Percentiles rank a stretch among this genome's conserved stretches.
phyloP scores from a whole-genome alignment of 2,797 vertebrate genomes.

The Danio tinwini region DNA sequence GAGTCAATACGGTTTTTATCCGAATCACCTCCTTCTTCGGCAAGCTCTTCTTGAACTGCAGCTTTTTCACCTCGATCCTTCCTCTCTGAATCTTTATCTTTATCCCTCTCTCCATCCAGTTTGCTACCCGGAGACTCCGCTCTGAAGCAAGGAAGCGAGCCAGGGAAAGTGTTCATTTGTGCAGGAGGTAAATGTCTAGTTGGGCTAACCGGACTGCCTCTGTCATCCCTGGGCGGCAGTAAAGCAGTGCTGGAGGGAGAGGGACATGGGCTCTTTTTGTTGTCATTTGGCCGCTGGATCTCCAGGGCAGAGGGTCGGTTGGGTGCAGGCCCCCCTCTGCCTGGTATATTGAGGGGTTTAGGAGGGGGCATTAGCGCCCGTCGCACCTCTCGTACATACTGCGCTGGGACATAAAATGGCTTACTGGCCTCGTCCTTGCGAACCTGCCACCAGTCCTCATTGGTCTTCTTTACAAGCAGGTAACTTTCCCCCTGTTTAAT shows the following conservation, averaged over 20 bases:
- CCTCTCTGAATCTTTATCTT: conserved; percentile 32
- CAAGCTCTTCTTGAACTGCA: conserved; percentile 75
- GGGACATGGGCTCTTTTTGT: conserved; percentile 77
- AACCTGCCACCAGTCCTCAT: conserved; percentile 98
- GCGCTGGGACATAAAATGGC: conserved; percentile 94
- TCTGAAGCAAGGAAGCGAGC: conserved; percentile 25
- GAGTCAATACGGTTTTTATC: conserved; percentile 87
- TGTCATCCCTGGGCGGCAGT: conserved; percentile 83
- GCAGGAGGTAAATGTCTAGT: background rate
- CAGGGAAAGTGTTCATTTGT: conserved; percentile 5
- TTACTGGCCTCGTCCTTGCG: conserved; percentile 86
- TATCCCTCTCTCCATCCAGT: conserved; percentile 34
- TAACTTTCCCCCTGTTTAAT: conserved; percentile 94
- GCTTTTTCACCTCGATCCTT: conserved; percentile 14
- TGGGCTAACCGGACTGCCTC: conserved; percentile 86
- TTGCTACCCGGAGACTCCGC: conserved; percentile 26
- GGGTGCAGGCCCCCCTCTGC: conserved; percentile 33
- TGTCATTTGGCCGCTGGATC: conserved; percentile 85
- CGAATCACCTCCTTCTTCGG: conserved; percentile 73
- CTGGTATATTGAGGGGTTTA: conserved; percentile 73
- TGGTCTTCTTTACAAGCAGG: conserved; percentile 93
- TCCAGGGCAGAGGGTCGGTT: conserved; percentile 70
- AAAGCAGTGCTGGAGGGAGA: conserved; percentile 75
- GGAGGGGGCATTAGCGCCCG: conserved; percentile 92
- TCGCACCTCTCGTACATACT: conserved; percentile 93